Base-by-base conservation (phyloP, 2,888 invertebrate genomes). In the Cyrtodaria siliqua region DNA sequence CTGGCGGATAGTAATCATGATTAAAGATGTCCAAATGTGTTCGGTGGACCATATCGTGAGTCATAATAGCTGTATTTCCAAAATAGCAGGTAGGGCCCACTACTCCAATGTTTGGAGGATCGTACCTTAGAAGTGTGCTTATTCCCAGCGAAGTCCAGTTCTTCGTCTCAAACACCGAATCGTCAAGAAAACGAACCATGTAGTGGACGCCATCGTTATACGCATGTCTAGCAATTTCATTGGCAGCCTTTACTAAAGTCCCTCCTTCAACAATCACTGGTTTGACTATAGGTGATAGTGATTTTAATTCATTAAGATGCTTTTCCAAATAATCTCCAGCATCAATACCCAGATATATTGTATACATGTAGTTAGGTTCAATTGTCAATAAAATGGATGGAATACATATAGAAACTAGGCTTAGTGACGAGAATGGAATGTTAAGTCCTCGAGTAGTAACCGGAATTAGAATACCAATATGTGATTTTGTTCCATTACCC, bases 91-190 rank as follows among this genome's bases (percentile, higher is more conserved):
- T 42, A 12, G 57, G 57, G 2, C 59, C 59, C 8, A 59, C 59
- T 1, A 59, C 59, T 26, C 59, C 59, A 2, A 59, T 27, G n/a
- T 59, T 59, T 2, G 20, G 9, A 27, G 59, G 59, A n/a, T 47
- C 4, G 16, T 59, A 47, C 18, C 18, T 27, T 14, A 12, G 38
- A 14, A 59, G 44, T 26, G 20, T 42, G 2, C 12, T 12, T 20
- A 62, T 62, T 29, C 62, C 50, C 6, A 50, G 14, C 23, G 33
- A 33, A 18, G 52, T 62, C 62, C 62, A 62, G 20, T 62, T 23
- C 20, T 0, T 16, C 2, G 62, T 52, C 2, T 29, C 9, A 52
- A 62, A 52, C 24, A 18, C 14, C 33, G 40, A 33, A 23, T 62
- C 62, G 23, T 62, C 62, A 62, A 50, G 49, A 12, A 38, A 38